Evolutionary conservation across 2,797 vertebrate genomes (phyloP).

Genomic region (Poecilia picta): DNA sequence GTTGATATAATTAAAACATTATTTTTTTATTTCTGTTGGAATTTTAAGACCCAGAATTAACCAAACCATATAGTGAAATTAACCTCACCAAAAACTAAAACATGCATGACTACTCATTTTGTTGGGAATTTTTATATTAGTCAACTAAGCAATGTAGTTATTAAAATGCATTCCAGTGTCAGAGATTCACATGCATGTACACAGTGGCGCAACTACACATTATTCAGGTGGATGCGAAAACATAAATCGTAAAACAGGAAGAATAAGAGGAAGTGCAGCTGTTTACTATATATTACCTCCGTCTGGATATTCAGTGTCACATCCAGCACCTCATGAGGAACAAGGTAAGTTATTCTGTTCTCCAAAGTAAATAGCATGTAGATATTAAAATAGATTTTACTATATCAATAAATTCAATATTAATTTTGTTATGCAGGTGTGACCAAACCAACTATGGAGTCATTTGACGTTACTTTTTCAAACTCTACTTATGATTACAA

Average conservation of each 20-base stretch:
- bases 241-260: too few species aligned
- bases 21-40: background rate
- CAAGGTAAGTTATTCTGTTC: slow-evolving; percentile 37
- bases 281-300: background rate
- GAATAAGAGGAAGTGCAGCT: slow-evolving; percentile 23
- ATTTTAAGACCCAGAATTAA: background rate
- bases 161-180: background rate
- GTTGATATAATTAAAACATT: background rate
- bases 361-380: background rate
- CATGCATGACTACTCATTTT: background rate
- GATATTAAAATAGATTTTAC: too few species aligned
- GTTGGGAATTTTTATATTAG: background rate
- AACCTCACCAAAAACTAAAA: background rate
- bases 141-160: background rate
- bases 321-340: background rate
- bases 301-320: background rate
- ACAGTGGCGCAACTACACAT: too few species aligned
- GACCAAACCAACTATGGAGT: slow-evolving; percentile 32
- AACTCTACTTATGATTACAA: background rate
- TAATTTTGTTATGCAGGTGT: slow-evolving; percentile 24
- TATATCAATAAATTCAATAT: background rate
- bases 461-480: background rate
- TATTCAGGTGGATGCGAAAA: too few species aligned
- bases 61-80: background rate
- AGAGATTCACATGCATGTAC: background rate